Evolutionary conservation across 2,888 invertebrate genomes (phyloP), one percentile per base, ranked within the genome.

Genomic region (Zonitis immaculata): DNA sequence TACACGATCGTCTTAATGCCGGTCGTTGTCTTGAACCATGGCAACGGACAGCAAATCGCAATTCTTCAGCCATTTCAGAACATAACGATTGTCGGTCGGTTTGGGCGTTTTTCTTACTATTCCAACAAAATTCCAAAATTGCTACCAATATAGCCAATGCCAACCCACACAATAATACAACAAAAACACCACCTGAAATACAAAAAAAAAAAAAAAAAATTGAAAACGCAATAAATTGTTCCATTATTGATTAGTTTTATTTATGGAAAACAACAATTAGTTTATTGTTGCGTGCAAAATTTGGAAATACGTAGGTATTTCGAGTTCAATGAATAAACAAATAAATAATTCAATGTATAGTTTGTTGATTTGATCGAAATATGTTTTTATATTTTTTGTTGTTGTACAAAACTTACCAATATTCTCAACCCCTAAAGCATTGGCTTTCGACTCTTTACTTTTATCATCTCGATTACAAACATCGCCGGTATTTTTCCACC

Each of bases 401-500:
- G n/a, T n/a, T n/a, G n/a, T n/a, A n/a, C n/a, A 11, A 39, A 46
- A 73, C 78, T 77, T 72, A 85, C 92, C 89, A 58, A 89, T 88
- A 77, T 93, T 93, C 75, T 91, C 88, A 42, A 95, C 88, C 1
- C 95, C 95, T 11, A 97, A 78, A 0, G 95, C 91, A 70, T 89
- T 95, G 0, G 96, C 95, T 74, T 95, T 95, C 51, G 91, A 90
- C 66, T 95, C 94, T 90, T 95, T 76, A 64, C 88, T 90, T 71
- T 88, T 88, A 66, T 89, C 89, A 62, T 94, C 91, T 48, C 93
- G 79, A 65, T 89, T 91, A 72, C 95, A 95, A 0, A 90, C 90
- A 66, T 93, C 91, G 0, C 94, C 94, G 0, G 93, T 92, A 70
- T 94, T 93, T 77, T 95, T 94, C 97, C 97, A 98, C 97, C 97